phyloP scores from a whole-genome alignment of 1,140 invertebrate genomes.

The Archegozetes longisetosus region DNA sequence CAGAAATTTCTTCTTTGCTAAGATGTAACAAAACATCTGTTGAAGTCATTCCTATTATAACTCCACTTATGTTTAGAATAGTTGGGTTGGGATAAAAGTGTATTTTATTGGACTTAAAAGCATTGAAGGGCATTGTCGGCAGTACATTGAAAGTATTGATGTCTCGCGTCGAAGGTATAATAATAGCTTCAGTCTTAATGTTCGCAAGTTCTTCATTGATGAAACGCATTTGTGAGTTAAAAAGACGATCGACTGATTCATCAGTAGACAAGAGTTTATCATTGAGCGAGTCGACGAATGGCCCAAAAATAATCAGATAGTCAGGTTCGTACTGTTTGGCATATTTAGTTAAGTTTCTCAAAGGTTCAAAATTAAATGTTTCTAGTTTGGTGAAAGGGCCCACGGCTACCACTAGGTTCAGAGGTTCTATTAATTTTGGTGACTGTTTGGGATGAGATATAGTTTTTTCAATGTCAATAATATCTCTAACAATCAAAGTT shows the following conservation, averaged over 20 bases:
- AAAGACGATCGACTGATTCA: constrained; percentile 1
- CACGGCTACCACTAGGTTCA: constrained; percentile 54
- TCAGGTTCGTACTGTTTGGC: constrained; percentile 48
- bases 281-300: constrained; percentile 48
- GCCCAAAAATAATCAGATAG: constrained; percentile 54
- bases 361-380: constrained; percentile 57
- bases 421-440: constrained; percentile 20
- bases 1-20: constrained; percentile 52
- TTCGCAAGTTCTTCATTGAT: background rate
- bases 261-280: background rate
- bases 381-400: constrained; percentile 65
- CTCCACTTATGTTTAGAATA: constrained; percentile 52
- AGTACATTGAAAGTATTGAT: constrained; percentile 55
- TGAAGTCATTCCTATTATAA: constrained; percentile 58
- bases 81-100: constrained; percentile 54
- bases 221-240: constrained; percentile 4
- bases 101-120: constrained; percentile 11
- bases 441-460: background rate
- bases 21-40: constrained; percentile 65
- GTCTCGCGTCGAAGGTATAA: constrained; percentile 58
- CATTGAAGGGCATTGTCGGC: constrained; percentile 49
- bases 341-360: constrained; percentile 28
- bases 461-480: background rate
- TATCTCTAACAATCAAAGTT: background rate
- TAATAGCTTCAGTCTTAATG: constrained; percentile 42